Evolutionary conservation across 2,113 vertebrate species (phyloP), one percentile per base, ranked within the genome.

Genomic region (Cyrtonyx montezumae): DNA sequence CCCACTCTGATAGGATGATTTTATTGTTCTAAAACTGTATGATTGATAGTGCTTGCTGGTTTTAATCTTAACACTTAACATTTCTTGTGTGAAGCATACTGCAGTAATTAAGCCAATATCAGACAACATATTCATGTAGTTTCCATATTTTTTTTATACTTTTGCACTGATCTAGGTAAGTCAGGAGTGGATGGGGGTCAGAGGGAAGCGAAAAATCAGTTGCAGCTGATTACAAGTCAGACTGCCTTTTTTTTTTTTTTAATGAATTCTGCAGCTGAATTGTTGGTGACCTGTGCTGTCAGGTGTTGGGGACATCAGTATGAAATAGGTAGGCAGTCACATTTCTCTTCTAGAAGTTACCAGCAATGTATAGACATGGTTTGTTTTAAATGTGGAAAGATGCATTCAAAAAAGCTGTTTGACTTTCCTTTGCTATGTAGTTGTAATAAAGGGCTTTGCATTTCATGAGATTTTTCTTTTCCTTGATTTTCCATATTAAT

Each of bases 281-380:
- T 79, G 20, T 15, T 84, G 13, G 6, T 45, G 21, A 36, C 10
- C 7, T 84, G 8, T 69, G 21, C 13, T 69, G 32, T 36, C 34
- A 5, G 12, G 2, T 58, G 11, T 11, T 59, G 17, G 4, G 15
- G 32, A 65, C 55, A 10, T 51, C 0, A 0, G 9, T 79, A 8
- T 58, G 4, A 42, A 14, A 42, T 10, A 56, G 22, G 5, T 69
- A 37, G 25, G 21, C 22, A 53, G 43, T 23, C 10, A 15, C 21
- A 12, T 3, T 62, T 68, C 37, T 36, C 3, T 28, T 61, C 8
- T 3, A 4, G 40, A 66, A 51, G 22, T 74, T 70, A n/a, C 22
- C 62, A 30, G 3, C 8, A 36, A 46, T 53, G n/a, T 68, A 21
- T 74, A 8, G 61, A 69, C 25, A 2, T 68, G 20, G 37, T 13